Evolutionary conservation across 2,797 vertebrate species (phyloP).

Genomic region (Gouania willdenowi): DNA sequence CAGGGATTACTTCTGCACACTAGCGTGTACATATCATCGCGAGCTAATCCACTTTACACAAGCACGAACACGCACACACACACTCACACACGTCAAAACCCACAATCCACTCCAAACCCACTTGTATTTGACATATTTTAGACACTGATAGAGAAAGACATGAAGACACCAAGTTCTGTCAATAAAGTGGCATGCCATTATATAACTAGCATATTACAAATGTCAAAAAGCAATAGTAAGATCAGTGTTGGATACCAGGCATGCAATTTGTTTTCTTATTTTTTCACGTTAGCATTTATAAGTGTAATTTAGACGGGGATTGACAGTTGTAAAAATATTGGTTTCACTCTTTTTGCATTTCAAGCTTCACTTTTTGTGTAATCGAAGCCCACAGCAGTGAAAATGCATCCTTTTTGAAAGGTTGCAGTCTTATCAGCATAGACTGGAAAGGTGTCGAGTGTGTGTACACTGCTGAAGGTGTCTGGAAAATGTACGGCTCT

Average conservation of each 20-base stretch:
- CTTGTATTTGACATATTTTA: not conserved
- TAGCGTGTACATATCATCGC: conserved; percentile 10
- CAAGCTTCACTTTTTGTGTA: conserved; percentile 1
- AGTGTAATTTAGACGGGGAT: conserved; percentile 6
- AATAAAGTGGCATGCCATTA: not conserved
- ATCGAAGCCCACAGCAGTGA: not conserved
- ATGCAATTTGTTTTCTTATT: too few relatives aligned
- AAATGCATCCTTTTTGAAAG: conserved; percentile 20
- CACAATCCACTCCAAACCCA: not conserved
- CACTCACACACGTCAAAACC: not conserved
- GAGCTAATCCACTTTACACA: conserved; percentile 4
- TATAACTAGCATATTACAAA: not conserved
- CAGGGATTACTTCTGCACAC: conserved; percentile 11
- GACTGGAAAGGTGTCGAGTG: not conserved
- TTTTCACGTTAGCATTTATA: not conserved
- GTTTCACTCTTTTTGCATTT: not conserved
- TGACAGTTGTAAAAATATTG: not conserved
- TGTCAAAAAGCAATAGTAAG: conserved; percentile 8
- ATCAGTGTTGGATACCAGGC: not conserved
- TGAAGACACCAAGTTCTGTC: not conserved
- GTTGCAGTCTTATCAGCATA: conserved; percentile 2
- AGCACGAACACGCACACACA: not conserved
- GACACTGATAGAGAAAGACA: not conserved
- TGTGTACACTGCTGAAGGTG: too few relatives aligned
- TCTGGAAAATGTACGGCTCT: too few relatives aligned